Evolutionary conservation across 2,888 invertebrate genomes (phyloP).

Genomic region (Harmothoe impar): DNA sequence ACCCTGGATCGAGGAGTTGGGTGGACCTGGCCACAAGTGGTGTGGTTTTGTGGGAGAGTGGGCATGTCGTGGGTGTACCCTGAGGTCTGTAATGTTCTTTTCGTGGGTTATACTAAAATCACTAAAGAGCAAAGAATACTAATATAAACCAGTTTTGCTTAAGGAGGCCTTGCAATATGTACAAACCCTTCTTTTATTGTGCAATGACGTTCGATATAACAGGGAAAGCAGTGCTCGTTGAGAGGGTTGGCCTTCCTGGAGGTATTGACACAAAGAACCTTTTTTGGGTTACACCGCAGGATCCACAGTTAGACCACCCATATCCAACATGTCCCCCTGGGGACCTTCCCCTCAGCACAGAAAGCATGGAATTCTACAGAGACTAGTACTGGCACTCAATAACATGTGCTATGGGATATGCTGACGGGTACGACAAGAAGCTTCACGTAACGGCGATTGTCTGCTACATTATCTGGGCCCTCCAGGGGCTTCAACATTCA

Average conservation of each 20-base stretch:
- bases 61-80: too few relatives aligned
- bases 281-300: constrained; percentile 11
- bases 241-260: neutral
- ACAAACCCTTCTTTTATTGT: too few relatives aligned
- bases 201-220: too few relatives aligned
- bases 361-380: neutral
- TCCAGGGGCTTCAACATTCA: neutral
- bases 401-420: neutral
- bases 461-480: constrained; percentile 21
- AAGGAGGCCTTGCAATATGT: too few relatives aligned
- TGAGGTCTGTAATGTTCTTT: too few relatives aligned
- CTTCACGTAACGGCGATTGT: neutral
- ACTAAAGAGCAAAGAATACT: too few relatives aligned
- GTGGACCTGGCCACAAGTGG: too few relatives aligned
- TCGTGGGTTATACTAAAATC: too few relatives aligned
- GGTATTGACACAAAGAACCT: neutral
- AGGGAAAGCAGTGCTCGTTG: too few relatives aligned
- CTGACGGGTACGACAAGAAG: neutral
- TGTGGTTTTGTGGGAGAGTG: too few relatives aligned
- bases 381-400: neutral
- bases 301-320: neutral
- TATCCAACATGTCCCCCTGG: neutral
- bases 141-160: too few relatives aligned
- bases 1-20: neutral
- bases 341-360: neutral